A percentile compares a stretch with the other conserved stretches of the same genome.
Conservation (phyloP, 2,797 vertebrate genomes). For the Helarctos malayanus region DNA sequence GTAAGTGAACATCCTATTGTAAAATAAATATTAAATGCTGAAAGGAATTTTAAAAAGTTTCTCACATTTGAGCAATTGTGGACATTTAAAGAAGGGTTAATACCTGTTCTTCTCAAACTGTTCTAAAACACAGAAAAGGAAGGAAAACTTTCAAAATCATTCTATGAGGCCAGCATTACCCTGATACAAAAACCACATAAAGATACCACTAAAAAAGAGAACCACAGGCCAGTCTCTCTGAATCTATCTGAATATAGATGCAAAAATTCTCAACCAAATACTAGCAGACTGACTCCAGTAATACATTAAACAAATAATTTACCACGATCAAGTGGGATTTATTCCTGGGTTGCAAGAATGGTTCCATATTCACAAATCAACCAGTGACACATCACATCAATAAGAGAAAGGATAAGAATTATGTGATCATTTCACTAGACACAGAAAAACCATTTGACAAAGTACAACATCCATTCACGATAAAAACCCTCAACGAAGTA, state of each 20-base stretch:
- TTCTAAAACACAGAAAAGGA: not conserved
- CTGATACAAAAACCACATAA: not conserved
- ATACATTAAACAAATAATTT: not conserved
- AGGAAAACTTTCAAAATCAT: not conserved
- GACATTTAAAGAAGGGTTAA: not conserved
- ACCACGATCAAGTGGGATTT: not conserved
- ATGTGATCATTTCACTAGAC: not conserved
- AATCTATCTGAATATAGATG: not conserved
- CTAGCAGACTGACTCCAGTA: not conserved
- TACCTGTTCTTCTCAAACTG: not conserved
- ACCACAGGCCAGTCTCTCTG: not conserved
- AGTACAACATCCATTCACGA: not conserved
- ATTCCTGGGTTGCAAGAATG: not conserved
- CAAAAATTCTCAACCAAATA: not conserved
- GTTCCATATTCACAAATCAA: not conserved
- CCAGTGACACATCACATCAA: not conserved
- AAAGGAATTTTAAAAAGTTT: conserved; percentile 3
- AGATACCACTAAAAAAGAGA: not conserved
- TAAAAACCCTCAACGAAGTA: not conserved
- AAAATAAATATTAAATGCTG: conserved; percentile 48
- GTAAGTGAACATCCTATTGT: not conserved
- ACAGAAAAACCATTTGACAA: not conserved
- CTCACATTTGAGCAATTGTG: not conserved
- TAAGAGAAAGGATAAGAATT: not conserved
- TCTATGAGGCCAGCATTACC: not conserved